Conservation (phyloP, 2,888 invertebrate species). For the Polymixis flavicincta region DNA sequence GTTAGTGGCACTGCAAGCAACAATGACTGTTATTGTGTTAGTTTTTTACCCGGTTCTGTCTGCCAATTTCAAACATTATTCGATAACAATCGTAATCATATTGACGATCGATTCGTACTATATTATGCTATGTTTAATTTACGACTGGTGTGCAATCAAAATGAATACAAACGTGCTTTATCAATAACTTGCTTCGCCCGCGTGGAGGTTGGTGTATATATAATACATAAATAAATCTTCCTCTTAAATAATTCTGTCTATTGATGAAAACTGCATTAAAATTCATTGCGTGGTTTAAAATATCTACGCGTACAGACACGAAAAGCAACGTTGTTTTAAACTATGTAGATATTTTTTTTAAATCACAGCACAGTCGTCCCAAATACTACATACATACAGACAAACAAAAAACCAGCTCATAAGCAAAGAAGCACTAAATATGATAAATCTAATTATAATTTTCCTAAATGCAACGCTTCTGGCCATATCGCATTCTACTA, state of each 20-base stretch:
- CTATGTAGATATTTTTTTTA: too few relatives aligned
- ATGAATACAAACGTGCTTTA: not conserved
- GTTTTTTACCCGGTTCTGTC: slow-evolving; percentile 12
- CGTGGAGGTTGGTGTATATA: too few relatives aligned
- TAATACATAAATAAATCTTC: too few relatives aligned
- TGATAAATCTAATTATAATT: slow-evolving; percentile 34
- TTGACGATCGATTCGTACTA: not conserved
- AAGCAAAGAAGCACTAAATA: not conserved
- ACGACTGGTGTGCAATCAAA: not conserved
- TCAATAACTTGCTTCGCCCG: not conserved
- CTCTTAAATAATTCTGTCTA: too few relatives aligned
- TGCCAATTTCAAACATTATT: not conserved
- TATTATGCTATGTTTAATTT: not conserved
- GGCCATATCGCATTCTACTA: slow-evolving; percentile 38
- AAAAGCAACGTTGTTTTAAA: too few relatives aligned
- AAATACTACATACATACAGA: not conserved
- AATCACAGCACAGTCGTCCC: too few relatives aligned
- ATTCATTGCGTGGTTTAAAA: too few relatives aligned
- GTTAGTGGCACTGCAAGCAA: slow-evolving; percentile 18
- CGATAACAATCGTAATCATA: not conserved
- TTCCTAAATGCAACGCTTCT: slow-evolving; percentile 28
- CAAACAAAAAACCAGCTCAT: not conserved
- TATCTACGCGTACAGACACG: too few relatives aligned
- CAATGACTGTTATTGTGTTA: not conserved
- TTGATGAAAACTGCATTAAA: too few relatives aligned